Base-by-base conservation (phyloP, 2,888 invertebrate species). In the Cerastoderma edule region DNA sequence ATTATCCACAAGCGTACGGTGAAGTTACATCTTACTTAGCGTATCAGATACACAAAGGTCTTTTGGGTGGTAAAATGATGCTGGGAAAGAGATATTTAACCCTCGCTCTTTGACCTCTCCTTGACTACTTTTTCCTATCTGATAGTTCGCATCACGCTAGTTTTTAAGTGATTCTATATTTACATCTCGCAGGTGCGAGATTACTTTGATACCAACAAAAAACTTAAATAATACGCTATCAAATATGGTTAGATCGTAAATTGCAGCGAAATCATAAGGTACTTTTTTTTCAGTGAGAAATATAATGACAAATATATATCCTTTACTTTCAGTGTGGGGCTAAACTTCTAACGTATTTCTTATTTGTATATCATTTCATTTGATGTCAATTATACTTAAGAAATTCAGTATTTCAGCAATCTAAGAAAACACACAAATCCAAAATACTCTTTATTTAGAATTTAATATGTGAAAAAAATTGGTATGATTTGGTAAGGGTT, bases 11-110 rank as follows among this genome's bases (percentile, higher is more conserved):
- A 78, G 44, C 19, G 30, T 33, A 67, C 64, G 48, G 32, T 46
- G 32, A 57, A 46, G 56, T 19, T 57, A 56, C 54, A 63, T 71
- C 56, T 53, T 63, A 71, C 48, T 35, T 44, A 33, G 53, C 68
- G 69, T 80, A 75, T 69, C 63, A 54, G 63, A 56, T 75, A 48
- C 32, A 46, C 56, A 64, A 70, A 56, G 69, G 79, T 80, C 75
- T 39, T 30, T 28, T 33, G 56, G 72, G 57, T 63, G 74, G 81
- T 73, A 81, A 81, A 56, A 19, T 35, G 39, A 78, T 65, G 75
- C 70, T 78, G 72, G 68, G 70, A 78, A 78, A 53, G 19, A 46
- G 78, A 75, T 73, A 81, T 67, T 69, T 75, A 70, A 81, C 67
- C 75, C 46, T 65, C 4, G 27, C 69, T 70, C 67, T 33, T 57